Evolutionary conservation across 2,113 vertebrate genomes (phyloP).

Genomic region (Zootoca vivipara): DNA sequence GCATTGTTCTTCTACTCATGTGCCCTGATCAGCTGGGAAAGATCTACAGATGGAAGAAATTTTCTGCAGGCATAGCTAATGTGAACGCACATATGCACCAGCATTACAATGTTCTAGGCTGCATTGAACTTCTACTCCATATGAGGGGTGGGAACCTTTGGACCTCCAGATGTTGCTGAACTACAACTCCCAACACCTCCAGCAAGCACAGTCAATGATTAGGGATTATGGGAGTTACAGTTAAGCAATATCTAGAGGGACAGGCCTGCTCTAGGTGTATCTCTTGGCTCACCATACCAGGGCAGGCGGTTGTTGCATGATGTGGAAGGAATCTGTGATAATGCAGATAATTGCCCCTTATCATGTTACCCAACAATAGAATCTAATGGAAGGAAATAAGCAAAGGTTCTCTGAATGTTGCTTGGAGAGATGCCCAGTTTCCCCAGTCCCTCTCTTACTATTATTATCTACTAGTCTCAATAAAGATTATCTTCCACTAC

Average conservation of each 20-base stretch:
- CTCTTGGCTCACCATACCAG: conserved; percentile 31
- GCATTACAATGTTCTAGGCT: neutral
- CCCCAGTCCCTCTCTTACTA: neutral
- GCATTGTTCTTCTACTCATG: neutral
- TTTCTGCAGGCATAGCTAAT: neutral
- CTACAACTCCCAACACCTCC: too few species aligned
- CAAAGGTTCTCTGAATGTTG: neutral
- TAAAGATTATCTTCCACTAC: too few species aligned
- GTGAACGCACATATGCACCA: neutral
- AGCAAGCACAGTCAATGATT: too few species aligned
- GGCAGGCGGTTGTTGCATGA: conserved; percentile 31
- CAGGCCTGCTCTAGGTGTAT: neutral
- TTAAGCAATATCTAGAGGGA: too few species aligned
- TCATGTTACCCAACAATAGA: neutral
- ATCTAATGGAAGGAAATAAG: neutral
- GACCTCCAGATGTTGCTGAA: too few species aligned
- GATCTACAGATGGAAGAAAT: neutral
- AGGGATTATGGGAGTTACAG: too few species aligned
- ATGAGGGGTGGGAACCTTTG: too few species aligned
- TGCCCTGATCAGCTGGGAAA: neutral
- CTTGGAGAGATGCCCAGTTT: neutral
- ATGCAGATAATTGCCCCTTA: neutral
- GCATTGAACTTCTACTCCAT: conserved; percentile 15
- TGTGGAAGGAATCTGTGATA: conserved; percentile 4
- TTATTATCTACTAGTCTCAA: neutral